Evolutionary conservation across 2,888 invertebrate species (phyloP), one percentile per base, ranked within the genome.

Genomic region (Philereme transversata): DNA sequence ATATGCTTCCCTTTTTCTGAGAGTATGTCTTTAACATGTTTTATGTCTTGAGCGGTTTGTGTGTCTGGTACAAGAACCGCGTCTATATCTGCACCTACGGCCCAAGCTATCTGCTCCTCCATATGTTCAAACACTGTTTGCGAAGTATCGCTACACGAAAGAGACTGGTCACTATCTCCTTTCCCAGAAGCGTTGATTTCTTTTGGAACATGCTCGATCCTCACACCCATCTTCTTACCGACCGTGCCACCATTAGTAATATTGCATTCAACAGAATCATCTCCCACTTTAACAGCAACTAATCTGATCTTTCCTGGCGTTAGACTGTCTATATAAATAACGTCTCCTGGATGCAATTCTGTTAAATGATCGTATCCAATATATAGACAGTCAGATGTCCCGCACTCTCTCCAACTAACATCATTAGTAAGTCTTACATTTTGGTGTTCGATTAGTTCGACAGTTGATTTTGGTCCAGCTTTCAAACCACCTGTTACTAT

Each of bases 81-180:
- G 72, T 92, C 92, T 22, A 91, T 79, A 68, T 92, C 92, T n/a
- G 87, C 78, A 34, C 75, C 82, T 41, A 90, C 75, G 5, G 90
- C 91, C 90, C 91, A 92, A 51, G 83, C 79, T 65, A 92, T 82
- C 74, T 91, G 92, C 57, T 86, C 83, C 65, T 91, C 87, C 76
- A 89, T 94, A 77, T 95, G 95, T 71, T 95, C 94, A 77, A 96
- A 94, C 6, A 96, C 96, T 82, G 96, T 95, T 69, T 82, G 75
- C 4, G 77, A 73, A 35, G 95, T 95, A 81, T 97, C 97, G 71
- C 78, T 77, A 67, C 81, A 72, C 7, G 78, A 72, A 34, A 86
- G 8, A 1, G 94, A 86, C 60, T 93, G 88, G 52, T 78, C 67
- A 61, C 88, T 89, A 65, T 93, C 93, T n/a, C 84, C 80, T 53